Evolutionary conservation across 1,140 invertebrate genomes (phyloP), one percentile per base, ranked within the genome.

Genomic region (Drosophila pruinosa): DNA sequence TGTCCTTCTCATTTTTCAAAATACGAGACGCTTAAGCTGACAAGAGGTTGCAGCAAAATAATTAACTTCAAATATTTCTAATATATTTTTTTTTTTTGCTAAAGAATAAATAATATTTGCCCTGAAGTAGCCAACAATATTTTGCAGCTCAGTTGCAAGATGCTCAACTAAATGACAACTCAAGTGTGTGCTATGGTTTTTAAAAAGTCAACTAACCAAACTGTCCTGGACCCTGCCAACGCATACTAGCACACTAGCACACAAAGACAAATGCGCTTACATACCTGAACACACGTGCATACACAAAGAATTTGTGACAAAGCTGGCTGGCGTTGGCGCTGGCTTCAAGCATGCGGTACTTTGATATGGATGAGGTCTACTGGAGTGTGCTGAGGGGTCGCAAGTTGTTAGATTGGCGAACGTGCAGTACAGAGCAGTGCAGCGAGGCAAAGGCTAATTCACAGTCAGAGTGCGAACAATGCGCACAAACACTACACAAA

Each of bases 101-200:
- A n/a, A n/a, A n/a, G n/a, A n/a, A n/a, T n/a, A n/a, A n/a, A n/a
- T n/a, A n/a, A n/a, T n/a, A n/a, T n/a, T 39, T 53, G 38, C n/a
- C n/a, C n/a, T 34, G 31, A 65, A 69, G 65, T 57, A 31, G 50
- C 41, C 79, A 45, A 38, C 74, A 62, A 47, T 62, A 26, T 48
- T 65, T 58, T 53, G 48, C 47, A 58, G 24, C 43, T 61, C 50
- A 31, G 36, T 59, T 45, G 50, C 75, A 59, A 74, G 76, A 63
- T 70, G 76, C 58, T 70, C 52, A 52, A 50, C 72, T 45, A 73
- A 82, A 68, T 82, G 78, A 82, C 78, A 81, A 56, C 17, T 39
- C 79, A 67, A 70, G 78, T 72, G 57, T 52, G 31, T 21, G 67
- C 45, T 6, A 39, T 53, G 53, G 52, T 68, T 70, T 52, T 64